Evolutionary conservation across 2,888 invertebrate genomes (phyloP).

Genomic region (Drosophila affinis): DNA sequence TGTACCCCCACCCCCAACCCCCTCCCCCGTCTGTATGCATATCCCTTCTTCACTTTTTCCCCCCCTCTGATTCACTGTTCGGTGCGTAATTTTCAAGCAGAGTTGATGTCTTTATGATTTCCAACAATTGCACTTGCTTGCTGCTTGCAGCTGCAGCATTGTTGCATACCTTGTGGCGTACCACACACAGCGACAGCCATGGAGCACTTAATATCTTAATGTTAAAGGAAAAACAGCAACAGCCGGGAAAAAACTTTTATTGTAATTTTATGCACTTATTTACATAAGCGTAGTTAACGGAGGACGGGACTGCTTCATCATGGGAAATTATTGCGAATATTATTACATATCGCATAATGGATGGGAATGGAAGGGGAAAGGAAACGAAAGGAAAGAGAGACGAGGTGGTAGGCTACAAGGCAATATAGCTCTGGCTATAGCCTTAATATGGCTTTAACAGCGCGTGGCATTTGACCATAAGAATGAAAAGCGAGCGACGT

Average conservation of each 20-base stretch:
- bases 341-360: slow-evolving; percentile 45
- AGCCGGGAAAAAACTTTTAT: slow-evolving; percentile 47
- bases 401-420: background rate
- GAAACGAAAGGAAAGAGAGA: slow-evolving; percentile 3
- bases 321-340: slow-evolving; percentile 66
- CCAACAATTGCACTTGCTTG: slow-evolving; percentile 20
- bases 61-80: background rate
- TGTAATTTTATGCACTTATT: slow-evolving; percentile 73
- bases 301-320: slow-evolving; percentile 65
- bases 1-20: too few species aligned
- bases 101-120: slow-evolving; percentile 40
- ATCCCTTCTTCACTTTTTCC: background rate
- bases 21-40: background rate
- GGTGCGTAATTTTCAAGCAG: slow-evolving; percentile 11
- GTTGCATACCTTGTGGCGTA: background rate
- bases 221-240: slow-evolving; percentile 19
- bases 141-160: slow-evolving; percentile 12
- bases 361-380: background rate
- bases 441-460: slow-evolving; percentile 5
- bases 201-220: slow-evolving; percentile 62
- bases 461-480: slow-evolving; percentile 46
- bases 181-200: background rate
- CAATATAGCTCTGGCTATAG: background rate
- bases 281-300: slow-evolving; percentile 69
- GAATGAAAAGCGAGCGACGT: slow-evolving; percentile 30